phyloP scores from a whole-genome alignment of 2,797 vertebrate species.

The Enteromius treurensis region DNA sequence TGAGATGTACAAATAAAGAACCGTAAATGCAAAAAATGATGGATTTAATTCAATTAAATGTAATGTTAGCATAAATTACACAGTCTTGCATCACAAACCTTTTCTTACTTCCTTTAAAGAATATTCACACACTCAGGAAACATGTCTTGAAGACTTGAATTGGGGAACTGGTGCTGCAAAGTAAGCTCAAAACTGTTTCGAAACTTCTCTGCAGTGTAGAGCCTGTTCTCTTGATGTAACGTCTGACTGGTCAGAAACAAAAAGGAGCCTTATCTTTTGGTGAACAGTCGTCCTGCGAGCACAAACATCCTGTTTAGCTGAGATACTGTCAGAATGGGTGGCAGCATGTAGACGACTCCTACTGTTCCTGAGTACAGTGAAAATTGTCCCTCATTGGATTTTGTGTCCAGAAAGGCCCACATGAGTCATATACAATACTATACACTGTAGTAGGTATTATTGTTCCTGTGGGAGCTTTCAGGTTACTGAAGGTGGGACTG shows the following conservation, averaged over 20 bases:
- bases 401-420: background rate
- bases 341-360: background rate
- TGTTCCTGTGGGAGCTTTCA: constrained; percentile 8
- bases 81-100: background rate
- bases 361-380: background rate
- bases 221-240: background rate
- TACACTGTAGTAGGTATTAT: background rate
- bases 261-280: constrained; percentile 28
- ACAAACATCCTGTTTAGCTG: constrained; percentile 15
- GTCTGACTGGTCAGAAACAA: constrained; percentile 11
- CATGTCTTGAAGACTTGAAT: background rate
- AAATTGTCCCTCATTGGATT: background rate
- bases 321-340: constrained; percentile 8
- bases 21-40: background rate
- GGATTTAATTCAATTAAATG: background rate
- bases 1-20: too few species aligned
- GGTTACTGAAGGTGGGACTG: constrained; percentile 21
- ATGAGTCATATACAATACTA: background rate
- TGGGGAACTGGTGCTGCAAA: background rate
- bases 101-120: constrained; percentile 8
- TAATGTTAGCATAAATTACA: background rate
- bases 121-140: background rate
- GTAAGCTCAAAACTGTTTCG: background rate
- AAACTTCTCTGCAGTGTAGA: background rate
- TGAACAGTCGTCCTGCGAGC: background rate